Evolutionary conservation across 2,888 invertebrate genomes (phyloP), one percentile per base, ranked within the genome.

Genomic region (Apamea monoglypha): DNA sequence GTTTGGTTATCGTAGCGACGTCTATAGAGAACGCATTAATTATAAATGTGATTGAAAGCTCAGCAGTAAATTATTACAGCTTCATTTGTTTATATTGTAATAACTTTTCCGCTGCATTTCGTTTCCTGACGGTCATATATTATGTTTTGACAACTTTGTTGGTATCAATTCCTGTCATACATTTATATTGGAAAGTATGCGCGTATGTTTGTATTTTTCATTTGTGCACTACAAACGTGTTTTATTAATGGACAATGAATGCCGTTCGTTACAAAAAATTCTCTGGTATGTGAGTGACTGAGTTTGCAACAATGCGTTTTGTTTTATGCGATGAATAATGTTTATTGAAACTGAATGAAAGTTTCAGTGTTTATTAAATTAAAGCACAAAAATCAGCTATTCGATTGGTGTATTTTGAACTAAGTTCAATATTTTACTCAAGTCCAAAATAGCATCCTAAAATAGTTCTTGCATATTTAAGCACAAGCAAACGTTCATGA

Each of bases 11-110:
- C 74, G 78, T 44, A 67, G 21, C 71, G 81, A 81, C 82, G 81
- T 86, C 85, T 81, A 80, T 81, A 80, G 69, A 87, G 74, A 70
- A 81, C 79, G 74, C 84, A 90, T 90, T 87, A 82, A 88, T 88
- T 90, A 88, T 81, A 75, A 85, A 84, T 82, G 69, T 88, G 82
- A 91, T 91, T 88, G 87, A 90, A 90, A 86, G 87, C 84, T 88
- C 82, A 83, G 68, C 66, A 59, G 73, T 80, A 85, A 89, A 78
- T 88, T 82, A 87, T 84, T 84, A 78, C 77, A 81, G 80, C 83
- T 78, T 82, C 32, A 71, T 83, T 83, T 83, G 82, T 77, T 73
- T 83, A 75, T 71, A 67, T 66, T 64, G 72, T 74, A 71, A 82
- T 66, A 82, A 76, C 61, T 86, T 83, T 84, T 74, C 47, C 47